A percentile compares a stretch with the other conserved stretches of the same genome.
phyloP scores from a whole-genome alignment of 2,888 invertebrate genomes.

The Apamea monoglypha region DNA sequence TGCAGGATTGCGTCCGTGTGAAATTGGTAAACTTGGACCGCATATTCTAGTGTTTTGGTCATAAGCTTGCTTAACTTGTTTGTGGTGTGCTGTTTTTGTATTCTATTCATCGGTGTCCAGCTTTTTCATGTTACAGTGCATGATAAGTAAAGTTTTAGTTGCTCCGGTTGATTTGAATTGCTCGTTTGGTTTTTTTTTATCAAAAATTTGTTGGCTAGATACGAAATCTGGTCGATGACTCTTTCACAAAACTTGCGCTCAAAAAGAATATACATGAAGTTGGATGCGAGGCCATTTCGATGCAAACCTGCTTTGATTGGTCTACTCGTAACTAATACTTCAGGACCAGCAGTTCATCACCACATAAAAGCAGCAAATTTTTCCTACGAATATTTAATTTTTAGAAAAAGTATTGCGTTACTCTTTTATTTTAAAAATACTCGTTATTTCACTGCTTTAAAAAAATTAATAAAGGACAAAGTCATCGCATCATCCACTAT shows the following conservation, averaged over 20 bases:
- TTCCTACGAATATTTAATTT: background rate
- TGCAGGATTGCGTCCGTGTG: slow-evolving; percentile 54
- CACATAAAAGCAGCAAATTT: background rate
- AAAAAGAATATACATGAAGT: background rate
- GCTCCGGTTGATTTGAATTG: background rate
- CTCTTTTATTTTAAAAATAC: too few species aligned
- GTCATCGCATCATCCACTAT: background rate
- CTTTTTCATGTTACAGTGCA: slow-evolving; percentile 11
- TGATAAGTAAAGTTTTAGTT: slow-evolving; percentile 10
- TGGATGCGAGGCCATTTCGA: background rate
- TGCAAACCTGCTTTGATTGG: background rate
- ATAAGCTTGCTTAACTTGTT: slow-evolving; percentile 45
- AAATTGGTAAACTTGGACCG: slow-evolving; percentile 63
- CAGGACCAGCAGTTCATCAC: background rate
- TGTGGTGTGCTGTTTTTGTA: slow-evolving; percentile 31
- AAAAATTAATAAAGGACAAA: background rate
- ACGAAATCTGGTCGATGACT: background rate
- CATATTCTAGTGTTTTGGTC: slow-evolving; percentile 48
- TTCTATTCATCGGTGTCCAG: slow-evolving; percentile 4
- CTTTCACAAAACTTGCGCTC: background rate
- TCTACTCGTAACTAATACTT: background rate
- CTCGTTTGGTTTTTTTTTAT: background rate
- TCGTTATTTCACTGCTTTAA: too few species aligned
- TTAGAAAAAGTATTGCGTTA: background rate
- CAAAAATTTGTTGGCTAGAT: background rate